phyloP scores from a whole-genome alignment of 2,113 vertebrate species.

The Thryonomys swinderianus region DNA sequence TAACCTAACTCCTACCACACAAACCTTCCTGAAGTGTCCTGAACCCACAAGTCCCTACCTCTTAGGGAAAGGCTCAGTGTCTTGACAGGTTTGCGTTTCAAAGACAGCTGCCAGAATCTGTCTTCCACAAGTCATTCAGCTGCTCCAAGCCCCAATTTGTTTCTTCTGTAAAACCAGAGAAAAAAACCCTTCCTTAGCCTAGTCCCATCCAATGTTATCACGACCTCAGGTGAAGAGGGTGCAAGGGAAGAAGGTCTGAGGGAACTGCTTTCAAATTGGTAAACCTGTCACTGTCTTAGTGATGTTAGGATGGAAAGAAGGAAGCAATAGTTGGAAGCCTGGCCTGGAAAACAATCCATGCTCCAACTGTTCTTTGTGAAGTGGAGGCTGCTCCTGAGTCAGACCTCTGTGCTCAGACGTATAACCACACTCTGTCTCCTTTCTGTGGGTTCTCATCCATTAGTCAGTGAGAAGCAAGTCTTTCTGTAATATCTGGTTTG shows the following conservation, averaged over 20 bases:
- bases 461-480: not conserved
- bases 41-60: not conserved
- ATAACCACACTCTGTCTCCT: not conserved
- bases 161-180: not conserved
- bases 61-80: not conserved
- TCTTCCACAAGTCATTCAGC: not conserved
- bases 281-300: not conserved
- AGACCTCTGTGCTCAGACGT: rapidly evolving
- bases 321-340: not conserved
- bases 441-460: not conserved
- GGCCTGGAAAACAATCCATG: not conserved
- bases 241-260: too few relatives aligned
- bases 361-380: not conserved
- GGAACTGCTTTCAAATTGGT: not conserved
- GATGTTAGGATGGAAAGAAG: not conserved
- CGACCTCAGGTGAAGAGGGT: not conserved
- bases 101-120: not conserved
- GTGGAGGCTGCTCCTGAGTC: not conserved
- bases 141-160: not conserved
- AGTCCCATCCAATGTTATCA: not conserved
- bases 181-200: not conserved
- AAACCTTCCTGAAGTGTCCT: not conserved
- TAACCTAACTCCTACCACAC: not conserved
- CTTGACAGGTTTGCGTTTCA: not conserved
- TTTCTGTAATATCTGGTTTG: not conserved